phyloP scores from a whole-genome alignment of 2,797 vertebrate species.

The Diglossa cyanea region DNA sequence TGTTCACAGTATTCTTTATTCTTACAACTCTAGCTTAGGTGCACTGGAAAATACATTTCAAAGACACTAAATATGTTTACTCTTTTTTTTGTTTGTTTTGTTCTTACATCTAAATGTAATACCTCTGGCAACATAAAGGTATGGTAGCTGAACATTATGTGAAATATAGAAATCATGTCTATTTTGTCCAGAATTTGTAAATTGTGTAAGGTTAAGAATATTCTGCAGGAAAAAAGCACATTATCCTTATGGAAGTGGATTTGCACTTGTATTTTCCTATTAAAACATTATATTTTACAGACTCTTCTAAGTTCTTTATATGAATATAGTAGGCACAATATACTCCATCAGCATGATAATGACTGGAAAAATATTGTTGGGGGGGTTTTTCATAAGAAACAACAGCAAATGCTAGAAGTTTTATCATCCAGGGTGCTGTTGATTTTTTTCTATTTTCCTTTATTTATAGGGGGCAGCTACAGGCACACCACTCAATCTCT shows the following conservation, averaged over 20 bases:
- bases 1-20: neutral
- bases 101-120: neutral
- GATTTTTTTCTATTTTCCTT: slow-evolving; percentile 11
- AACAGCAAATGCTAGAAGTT: neutral
- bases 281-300: neutral
- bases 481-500: slow-evolving; percentile 25
- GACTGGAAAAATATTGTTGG: neutral
- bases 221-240: neutral
- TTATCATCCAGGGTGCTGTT: neutral
- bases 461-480: slow-evolving; percentile 13
- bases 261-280: neutral
- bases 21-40: neutral
- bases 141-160: neutral
- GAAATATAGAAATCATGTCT: neutral
- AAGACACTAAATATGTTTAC: neutral
- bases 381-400: neutral
- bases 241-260: neutral
- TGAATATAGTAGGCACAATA: neutral
- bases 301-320: neutral
- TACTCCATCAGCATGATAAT: neutral
- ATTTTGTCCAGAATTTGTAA: neutral
- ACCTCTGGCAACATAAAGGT: neutral
- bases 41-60: neutral
- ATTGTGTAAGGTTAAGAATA: neutral
- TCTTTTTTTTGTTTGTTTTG: neutral